A percentile compares a stretch with the other conserved stretches of the same genome.
Evolutionary conservation across 2,797 vertebrate genomes (phyloP).

Genomic region (Gymnoscopelus braueri): DNA sequence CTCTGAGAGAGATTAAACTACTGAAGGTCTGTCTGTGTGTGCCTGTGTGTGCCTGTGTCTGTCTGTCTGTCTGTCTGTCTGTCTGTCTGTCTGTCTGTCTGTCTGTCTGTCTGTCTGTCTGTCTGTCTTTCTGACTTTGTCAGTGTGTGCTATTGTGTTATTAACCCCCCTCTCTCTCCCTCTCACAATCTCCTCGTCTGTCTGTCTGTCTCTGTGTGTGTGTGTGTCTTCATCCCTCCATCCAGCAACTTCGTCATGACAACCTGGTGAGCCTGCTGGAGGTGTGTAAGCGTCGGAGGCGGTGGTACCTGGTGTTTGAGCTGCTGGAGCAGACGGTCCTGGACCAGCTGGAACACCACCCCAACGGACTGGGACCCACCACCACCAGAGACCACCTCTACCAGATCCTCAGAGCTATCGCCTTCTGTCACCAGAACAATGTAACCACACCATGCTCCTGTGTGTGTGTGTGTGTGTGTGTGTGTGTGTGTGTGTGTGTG

Average conservation of each 20-base stretch:
- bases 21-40: slow-evolving; percentile 85
- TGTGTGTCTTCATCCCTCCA: neutral
- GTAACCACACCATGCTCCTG: slow-evolving; percentile 66
- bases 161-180: too few species aligned
- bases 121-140: neutral
- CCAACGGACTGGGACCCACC: slow-evolving; percentile 80
- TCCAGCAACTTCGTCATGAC: slow-evolving; percentile 89
- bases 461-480: neutral
- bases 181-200: too few species aligned
- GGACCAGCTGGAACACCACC: slow-evolving; percentile 87
- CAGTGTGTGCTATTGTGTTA: too few species aligned
- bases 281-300: slow-evolving; percentile 87
- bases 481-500: too few species aligned
- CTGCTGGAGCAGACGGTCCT: slow-evolving; percentile 91
- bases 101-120: too few species aligned
- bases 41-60: too few species aligned
- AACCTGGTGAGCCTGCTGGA: slow-evolving; percentile 92
- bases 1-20: slow-evolving; percentile 86
- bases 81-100: neutral
- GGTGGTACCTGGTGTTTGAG: slow-evolving; percentile 94
- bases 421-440: slow-evolving; percentile 90
- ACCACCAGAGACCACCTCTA: slow-evolving; percentile 83
- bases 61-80: slow-evolving; percentile 15
- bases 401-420: slow-evolving; percentile 87
- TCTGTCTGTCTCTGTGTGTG: too few species aligned